Evolutionary conservation across 1,140 invertebrate species (phyloP).

Genomic region (Drosophila sp.): DNA sequence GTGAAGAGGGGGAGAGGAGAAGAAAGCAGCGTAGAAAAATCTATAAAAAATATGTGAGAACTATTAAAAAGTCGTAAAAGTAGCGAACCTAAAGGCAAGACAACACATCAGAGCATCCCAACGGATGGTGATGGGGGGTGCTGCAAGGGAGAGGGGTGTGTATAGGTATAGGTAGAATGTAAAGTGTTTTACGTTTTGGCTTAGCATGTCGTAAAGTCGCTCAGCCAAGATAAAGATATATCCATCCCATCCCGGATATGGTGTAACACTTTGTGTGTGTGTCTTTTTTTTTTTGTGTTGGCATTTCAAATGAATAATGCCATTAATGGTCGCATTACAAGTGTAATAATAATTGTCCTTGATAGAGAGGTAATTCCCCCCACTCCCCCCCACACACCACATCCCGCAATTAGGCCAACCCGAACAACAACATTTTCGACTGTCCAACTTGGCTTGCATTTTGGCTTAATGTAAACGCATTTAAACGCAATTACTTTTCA

Average conservation of each 20-base stretch:
- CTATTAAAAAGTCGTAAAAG: constrained; percentile 83
- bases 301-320: constrained; percentile 59
- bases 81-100: constrained; percentile 15
- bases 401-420: constrained; percentile 42
- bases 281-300: constrained; percentile 14
- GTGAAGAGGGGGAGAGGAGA: constrained; percentile 4
- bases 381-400: constrained; percentile 14
- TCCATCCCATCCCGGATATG: constrained; percentile 19
- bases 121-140: background rate
- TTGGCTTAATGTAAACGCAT: constrained; percentile 75
- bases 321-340: constrained; percentile 72
- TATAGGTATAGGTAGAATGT: constrained; percentile 14
- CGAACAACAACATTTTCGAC: constrained; percentile 35
- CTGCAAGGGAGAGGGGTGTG: background rate
- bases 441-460: constrained; percentile 31
- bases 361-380: constrained; percentile 42
- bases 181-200: constrained; percentile 68
- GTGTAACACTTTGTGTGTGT: constrained; percentile 21
- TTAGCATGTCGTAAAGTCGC: constrained; percentile 75
- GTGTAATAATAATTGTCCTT: constrained; percentile 81
- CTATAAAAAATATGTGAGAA: constrained; percentile 82
- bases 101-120: background rate
- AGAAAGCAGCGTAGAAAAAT: constrained; percentile 59
- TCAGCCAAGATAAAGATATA: constrained; percentile 47
- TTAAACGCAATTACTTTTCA: constrained; percentile 81